Base-by-base conservation (phyloP, 2,888 invertebrate species). In the Slavum lentiscoides region DNA sequence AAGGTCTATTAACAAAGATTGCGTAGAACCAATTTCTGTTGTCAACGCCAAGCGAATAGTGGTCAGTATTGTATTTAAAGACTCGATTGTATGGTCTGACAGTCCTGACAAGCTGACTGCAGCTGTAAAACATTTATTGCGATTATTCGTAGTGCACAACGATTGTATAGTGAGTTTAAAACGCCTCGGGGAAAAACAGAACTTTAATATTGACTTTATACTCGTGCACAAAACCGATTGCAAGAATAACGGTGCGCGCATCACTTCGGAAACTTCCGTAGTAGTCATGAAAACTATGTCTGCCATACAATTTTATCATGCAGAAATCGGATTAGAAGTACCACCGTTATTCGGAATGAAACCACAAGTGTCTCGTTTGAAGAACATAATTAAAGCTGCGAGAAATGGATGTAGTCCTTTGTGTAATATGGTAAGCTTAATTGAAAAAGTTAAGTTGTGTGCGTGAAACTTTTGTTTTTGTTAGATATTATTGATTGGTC, bases 401-500 rank as follows among this genome's bases (percentile, higher is more conserved):
- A 82, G 39, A 70, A 80, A 61, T 39, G 70, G 70, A 13, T 23
- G 23, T 62, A 39, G 9, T 5, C 19, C 53, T 39, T 23, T 80
- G 17, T 70, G 70, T 64, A 80, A 70, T 55, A 69, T 70, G 77
- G 77, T 72, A 58, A 23, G 3, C 67, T 13, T 49, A 68, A 43
- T 72, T 58, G 19, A 53, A 19, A 23, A 23, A 49, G 8, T 4
- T 49, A 21, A 30, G 7, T 21, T 17, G n/a, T 30, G 23, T 53
- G 30, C 7, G 4, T 61, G 15, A 30, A 61, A 86, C 58, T 74
- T 86, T n/a, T 75, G 80, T 15, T 81, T 83, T 5, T 82, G 86
- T 5, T 82, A 86, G 84, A 83, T 89, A 2, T 85, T 89, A 72
- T 84, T 89, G 81, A 86, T 87, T 82, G 91, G 91, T 4, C 88